Base-by-base conservation (phyloP, 1,140 invertebrate genomes). In the Hermetia illucens region DNA sequence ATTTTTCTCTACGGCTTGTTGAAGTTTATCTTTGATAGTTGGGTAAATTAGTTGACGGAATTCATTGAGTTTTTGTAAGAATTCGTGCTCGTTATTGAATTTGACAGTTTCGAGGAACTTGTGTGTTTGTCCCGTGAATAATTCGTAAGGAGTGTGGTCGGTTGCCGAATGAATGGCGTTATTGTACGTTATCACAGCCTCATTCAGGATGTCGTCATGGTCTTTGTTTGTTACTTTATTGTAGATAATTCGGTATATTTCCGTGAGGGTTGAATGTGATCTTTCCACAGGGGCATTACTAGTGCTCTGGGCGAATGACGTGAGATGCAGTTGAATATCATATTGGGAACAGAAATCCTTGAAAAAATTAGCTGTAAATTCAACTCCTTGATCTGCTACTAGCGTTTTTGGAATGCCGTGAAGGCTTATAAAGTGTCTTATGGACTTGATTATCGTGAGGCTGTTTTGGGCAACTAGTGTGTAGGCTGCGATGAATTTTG, bases 401-500 rank as follows among this genome's bases (percentile, higher is more conserved):
- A 44, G 13, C 27, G 44, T 43, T 21, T 39, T 39, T 1, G 39
- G 34, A 20, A 42, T 37, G 3, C 38, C 40, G 33, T 32, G 44
- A 30, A 44, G 37, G 1, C 38, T 29, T 30, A 49, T 42, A 1
- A 43, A 49, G 22, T 45, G 38, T 29, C 38, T 36, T 33, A 51
- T n/a, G 36, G 34, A 38, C 15, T 44, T 43, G 16, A 46, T 16
- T 15, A 49, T 45, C 6, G 21, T 17, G 1, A 34, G 13, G 18
- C 24, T 44, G 21, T 4, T 41, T 16, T 36, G 19, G 9, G 16
- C 15, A 41, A 39, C 43, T 12, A 50, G 21, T 15, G 37, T 27
- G 32, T 45, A 48, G 32, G 45, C 43, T 41, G 49, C 44, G 13
- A 48, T 45, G 37, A 47, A 50, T 44, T 38, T 43, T 9, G 47